Evolutionary conservation across 2,113 vertebrate genomes (phyloP).

Genomic region (Cyprinodon tularosa): DNA sequence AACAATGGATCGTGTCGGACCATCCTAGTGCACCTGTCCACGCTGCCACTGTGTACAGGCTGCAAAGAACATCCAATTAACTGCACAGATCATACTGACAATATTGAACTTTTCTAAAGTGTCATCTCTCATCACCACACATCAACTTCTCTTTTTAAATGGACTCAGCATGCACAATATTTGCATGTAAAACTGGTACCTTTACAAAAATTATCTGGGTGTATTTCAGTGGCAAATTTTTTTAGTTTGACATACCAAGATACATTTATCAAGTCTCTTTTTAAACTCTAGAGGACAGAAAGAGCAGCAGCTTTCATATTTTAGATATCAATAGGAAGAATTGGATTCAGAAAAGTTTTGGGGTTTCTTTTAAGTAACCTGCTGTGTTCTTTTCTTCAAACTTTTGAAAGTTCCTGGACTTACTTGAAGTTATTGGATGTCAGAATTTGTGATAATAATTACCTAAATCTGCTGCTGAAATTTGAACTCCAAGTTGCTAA

Average conservation of each 20-base stretch:
- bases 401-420: not conserved
- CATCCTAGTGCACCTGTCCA: constrained; percentile 51
- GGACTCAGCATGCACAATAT: constrained; percentile 18
- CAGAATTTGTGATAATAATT: not conserved
- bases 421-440: not conserved
- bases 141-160: constrained; percentile 31
- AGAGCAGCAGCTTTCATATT: not conserved
- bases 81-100: constrained; percentile 43
- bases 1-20: constrained; percentile 58
- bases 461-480: not conserved
- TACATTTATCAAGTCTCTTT: not conserved
- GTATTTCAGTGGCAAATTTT: constrained; percentile 12
- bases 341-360: not conserved
- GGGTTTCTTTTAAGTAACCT: not conserved
- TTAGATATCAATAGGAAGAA: constrained; percentile 2
- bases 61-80: constrained; percentile 64
- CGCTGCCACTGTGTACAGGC: constrained; percentile 19
- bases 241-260: constrained; percentile 8
- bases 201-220: constrained; percentile 20
- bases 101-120: constrained; percentile 52
- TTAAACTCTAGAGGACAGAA: constrained; percentile 12
- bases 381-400: constrained; percentile 5
- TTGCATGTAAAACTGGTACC: not conserved
- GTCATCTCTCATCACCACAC: constrained; percentile 42
- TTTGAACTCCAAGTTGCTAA: not conserved